phyloP scores from a whole-genome alignment of 2,113 vertebrate genomes.

The Crocuta crocuta region DNA sequence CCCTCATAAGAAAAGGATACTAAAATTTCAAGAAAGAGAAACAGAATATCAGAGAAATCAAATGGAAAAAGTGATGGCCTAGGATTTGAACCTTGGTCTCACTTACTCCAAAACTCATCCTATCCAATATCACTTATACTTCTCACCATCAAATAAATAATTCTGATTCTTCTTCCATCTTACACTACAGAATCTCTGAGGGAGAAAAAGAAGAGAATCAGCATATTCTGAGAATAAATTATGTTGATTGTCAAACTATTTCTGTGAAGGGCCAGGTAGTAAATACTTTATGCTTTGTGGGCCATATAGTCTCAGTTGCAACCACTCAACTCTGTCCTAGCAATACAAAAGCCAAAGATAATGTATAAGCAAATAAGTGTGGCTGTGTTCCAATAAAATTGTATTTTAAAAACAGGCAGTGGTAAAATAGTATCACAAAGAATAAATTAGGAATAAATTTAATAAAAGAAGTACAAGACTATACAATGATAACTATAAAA shows the following conservation, averaged over 20 bases:
- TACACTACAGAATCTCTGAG: background rate
- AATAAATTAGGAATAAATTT: constrained; percentile 30
- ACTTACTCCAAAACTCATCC: background rate
- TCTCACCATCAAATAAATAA: background rate
- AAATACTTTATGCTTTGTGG: background rate
- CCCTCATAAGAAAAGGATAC: background rate
- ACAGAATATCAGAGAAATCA: constrained; percentile 6
- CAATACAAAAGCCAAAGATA: constrained; percentile 18
- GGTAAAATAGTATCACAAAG: background rate
- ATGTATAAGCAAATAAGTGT: background rate
- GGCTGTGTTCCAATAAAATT: background rate
- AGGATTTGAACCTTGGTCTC: background rate
- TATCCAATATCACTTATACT: background rate
- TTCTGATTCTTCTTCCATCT: background rate
- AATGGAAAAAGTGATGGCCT: background rate
- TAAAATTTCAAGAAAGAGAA: constrained; percentile 1
- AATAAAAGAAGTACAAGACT: background rate
- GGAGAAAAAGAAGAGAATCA: background rate
- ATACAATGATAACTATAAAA: background rate
- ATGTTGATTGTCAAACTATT: background rate
- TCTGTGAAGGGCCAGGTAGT: background rate
- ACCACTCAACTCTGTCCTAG: background rate
- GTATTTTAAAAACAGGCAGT: background rate
- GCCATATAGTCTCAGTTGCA: background rate
- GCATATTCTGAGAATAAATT: background rate